Conservation (phyloP, 1,140 invertebrate species). For the Ctenoplectra terminalis region DNA sequence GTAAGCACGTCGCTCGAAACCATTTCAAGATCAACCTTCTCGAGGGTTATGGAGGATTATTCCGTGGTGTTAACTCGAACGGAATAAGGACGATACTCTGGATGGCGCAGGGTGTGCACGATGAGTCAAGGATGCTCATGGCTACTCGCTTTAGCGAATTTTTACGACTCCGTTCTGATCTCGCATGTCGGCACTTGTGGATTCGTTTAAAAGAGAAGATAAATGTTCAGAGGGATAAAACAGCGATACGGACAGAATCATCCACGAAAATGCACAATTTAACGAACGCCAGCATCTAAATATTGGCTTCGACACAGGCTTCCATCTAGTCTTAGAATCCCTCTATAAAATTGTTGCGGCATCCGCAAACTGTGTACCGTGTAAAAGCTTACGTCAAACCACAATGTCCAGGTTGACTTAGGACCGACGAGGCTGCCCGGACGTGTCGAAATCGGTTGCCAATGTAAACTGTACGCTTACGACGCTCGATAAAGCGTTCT, state of each 20-base stretch:
- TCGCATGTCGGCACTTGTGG: too few relatives aligned
- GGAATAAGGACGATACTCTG: not conserved
- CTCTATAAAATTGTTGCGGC: slow-evolving; percentile 11
- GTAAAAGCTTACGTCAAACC: slow-evolving; percentile 16
- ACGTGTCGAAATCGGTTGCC: slow-evolving; percentile 59
- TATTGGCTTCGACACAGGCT: not conserved
- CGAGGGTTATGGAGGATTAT: not conserved
- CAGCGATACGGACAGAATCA: not conserved
- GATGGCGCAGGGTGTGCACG: not conserved
- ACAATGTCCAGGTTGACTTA: slow-evolving; percentile 62
- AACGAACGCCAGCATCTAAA: not conserved
- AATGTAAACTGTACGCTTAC: slow-evolving; percentile 61
- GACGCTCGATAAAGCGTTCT: slow-evolving; percentile 51
- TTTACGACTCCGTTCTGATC: too few relatives aligned
- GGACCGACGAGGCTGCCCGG: slow-evolving; percentile 52
- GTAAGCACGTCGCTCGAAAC: not conserved
- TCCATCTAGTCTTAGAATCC: not conserved
- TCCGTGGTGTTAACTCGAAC: not conserved
- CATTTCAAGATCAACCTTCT: not conserved
- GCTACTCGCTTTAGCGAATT: not conserved
- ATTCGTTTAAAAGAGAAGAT: not conserved
- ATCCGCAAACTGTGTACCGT: slow-evolving; percentile 37
- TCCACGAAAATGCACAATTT: not conserved
- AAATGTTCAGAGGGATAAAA: not conserved
- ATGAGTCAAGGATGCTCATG: not conserved